A percentile compares a stretch with the other conserved stretches of the same genome.
Evolutionary conservation across 2,113 vertebrate genomes (phyloP).

Genomic region (Procavia capensis): DNA sequence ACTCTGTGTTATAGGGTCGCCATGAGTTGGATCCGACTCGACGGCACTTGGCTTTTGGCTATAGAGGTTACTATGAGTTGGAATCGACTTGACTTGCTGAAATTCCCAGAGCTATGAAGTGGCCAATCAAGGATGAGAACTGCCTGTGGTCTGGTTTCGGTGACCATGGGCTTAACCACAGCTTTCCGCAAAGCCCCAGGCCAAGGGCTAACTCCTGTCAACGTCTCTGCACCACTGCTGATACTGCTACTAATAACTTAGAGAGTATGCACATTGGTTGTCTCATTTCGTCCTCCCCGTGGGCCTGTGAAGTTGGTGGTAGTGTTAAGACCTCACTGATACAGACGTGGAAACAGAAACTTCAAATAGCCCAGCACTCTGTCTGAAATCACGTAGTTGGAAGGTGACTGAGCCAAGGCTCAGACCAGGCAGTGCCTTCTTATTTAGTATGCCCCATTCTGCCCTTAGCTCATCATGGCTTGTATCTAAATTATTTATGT

Average conservation of each 20-base stretch:
- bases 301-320: not conserved
- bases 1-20: too few relatives aligned
- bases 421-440: not conserved
- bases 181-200: not conserved
- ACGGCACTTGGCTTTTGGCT: too few relatives aligned
- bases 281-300: not conserved
- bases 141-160: not conserved
- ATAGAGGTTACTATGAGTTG: too few relatives aligned
- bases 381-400: not conserved
- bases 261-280: not conserved
- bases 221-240: not conserved
- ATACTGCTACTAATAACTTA: not conserved
- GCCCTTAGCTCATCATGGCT: not conserved
- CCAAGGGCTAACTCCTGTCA: not conserved
- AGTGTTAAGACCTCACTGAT: not conserved
- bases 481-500: not conserved
- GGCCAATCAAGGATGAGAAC: not conserved
- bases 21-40: too few relatives aligned
- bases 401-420: not conserved
- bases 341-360: not conserved
- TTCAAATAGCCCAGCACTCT: not conserved
- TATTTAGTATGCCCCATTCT: slow-evolving; percentile 4
- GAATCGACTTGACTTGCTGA: too few relatives aligned
- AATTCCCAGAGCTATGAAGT: not conserved
- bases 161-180: not conserved